Evolutionary conservation across 2,113 vertebrate species (phyloP).

Genomic region (Hucho hucho): DNA sequence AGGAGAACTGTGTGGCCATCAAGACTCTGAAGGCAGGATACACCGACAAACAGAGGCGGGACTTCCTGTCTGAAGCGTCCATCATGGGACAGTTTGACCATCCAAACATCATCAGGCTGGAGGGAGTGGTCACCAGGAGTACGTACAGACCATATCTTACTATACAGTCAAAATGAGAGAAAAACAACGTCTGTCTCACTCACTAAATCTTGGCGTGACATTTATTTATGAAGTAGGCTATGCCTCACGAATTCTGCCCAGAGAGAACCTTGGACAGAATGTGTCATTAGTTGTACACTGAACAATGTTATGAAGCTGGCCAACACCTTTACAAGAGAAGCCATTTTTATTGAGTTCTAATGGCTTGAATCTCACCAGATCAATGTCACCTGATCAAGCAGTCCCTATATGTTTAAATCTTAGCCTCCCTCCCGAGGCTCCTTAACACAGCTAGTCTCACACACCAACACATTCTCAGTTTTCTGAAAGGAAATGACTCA

Average conservation of each 20-base stretch:
- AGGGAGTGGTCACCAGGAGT: slow-evolving; percentile 98
- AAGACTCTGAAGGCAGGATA: slow-evolving; percentile 97
- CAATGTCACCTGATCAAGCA: too few species aligned
- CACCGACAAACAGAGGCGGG: slow-evolving; percentile 94
- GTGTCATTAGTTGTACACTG: slow-evolving; percentile 16
- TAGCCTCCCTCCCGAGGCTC: slow-evolving; percentile 54
- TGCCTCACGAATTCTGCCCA: too few species aligned
- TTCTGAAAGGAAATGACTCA: slow-evolving; percentile 57
- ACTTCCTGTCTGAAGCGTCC: slow-evolving; percentile 94
- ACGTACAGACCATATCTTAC: slow-evolving; percentile 60
- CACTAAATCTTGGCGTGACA: too few species aligned
- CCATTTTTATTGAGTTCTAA: too few species aligned
- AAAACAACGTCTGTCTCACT: too few species aligned
- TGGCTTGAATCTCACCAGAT: too few species aligned
- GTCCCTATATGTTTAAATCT: too few species aligned
- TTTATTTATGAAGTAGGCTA: too few species aligned
- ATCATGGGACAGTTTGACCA: slow-evolving; percentile 99
- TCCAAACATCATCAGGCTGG: slow-evolving; percentile 95
- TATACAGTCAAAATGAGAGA: not conserved
- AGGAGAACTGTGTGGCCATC: slow-evolving; percentile 97
- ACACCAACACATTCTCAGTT: slow-evolving; percentile 13
- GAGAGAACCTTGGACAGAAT: too few species aligned
- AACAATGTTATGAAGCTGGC: slow-evolving; percentile 55
- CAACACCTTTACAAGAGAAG: slow-evolving; percentile 24
- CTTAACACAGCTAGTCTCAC: slow-evolving; percentile 30